Base-by-base conservation (phyloP, 1,140 invertebrate species). In the Stegodyphus mimosarum region DNA sequence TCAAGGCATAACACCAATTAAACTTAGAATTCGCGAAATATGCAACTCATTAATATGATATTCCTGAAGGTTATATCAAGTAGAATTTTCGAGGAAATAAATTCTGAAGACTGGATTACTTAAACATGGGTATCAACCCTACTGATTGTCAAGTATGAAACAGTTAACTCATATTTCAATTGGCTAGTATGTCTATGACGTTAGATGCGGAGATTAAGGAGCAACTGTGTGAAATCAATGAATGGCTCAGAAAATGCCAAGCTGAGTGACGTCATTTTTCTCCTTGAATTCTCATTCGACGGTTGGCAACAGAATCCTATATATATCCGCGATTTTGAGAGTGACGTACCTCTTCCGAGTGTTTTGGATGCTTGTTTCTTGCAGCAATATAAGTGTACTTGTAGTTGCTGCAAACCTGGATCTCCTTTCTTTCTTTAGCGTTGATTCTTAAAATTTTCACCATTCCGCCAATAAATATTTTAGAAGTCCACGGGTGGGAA, bases 371-470 rank as follows among this genome's bases (percentile, higher is more conserved):
- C 72, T 84, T 76, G 52, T 84, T 13, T 67, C 10, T 67, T 7
- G 7, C n/a, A 17, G 7, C 64, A 15, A 6, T 51, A 69, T n/a
- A 50, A 74, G 81, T 76, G 52, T 7, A 60, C n/a, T 17, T 69
- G 9, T 51, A 53, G 15, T 63, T 75, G 17, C 72, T 84, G 66
- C 75, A 77, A 78, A 49, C 74, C 83, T 86, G 83, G 83, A 86
- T 86, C 70, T 33, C 67, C 67, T 52, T 69, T 71, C 50, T 86
- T 80, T 80, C n/a, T 80, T 69, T 79, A 17, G 48, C 11, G 85
- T 75, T 60, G 85, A 66, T 80, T 52, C 60, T 80, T 80, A 86
- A 86, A 86, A 52, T 80, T 80, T 86, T 69, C 83, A 86, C 85
- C 76, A 86, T 86, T 86, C 85, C 85, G 85, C 71, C 72, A 52